Evolutionary conservation across 2,113 vertebrate species (phyloP).

Genomic region (Leuciscus idus): DNA sequence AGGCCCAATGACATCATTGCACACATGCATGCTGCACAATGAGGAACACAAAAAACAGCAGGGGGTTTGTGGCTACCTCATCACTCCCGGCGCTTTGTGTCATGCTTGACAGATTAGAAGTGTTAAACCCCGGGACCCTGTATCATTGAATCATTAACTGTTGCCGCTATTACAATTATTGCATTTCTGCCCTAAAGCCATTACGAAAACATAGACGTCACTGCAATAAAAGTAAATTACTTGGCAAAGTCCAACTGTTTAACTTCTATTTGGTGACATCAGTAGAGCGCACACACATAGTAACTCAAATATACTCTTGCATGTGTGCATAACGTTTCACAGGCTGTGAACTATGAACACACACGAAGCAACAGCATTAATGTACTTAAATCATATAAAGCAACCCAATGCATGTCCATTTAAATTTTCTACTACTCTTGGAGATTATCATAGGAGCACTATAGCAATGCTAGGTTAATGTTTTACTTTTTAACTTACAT

Average conservation of each 20-base stretch:
- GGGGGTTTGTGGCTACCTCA: slow-evolving; percentile 41
- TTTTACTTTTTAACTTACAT: not conserved
- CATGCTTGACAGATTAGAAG: slow-evolving; percentile 52
- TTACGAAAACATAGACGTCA: not conserved
- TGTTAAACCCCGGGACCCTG: slow-evolving; percentile 38
- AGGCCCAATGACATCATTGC: slow-evolving; percentile 61
- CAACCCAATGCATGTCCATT: not conserved
- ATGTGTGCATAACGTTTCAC: slow-evolving; percentile 17
- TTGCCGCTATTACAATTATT: slow-evolving; percentile 20
- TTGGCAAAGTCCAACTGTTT: slow-evolving; percentile 49
- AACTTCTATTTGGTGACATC: slow-evolving; percentile 48
- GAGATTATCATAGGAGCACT: not conserved
- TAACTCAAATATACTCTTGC: slow-evolving; percentile 22
- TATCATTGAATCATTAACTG: slow-evolving; percentile 48
- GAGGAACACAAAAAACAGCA: slow-evolving; percentile 56
- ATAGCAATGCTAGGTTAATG: not conserved
- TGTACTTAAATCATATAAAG: not conserved
- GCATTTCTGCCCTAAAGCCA: slow-evolving; percentile 22
- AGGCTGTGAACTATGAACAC: slow-evolving; percentile 23
- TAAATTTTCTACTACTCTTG: not conserved
- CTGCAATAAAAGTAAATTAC: slow-evolving; percentile 37
- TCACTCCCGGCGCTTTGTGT: slow-evolving; percentile 51
- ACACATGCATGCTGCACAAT: slow-evolving; percentile 56
- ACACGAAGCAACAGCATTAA: not conserved
- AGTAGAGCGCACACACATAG: slow-evolving; percentile 40